A percentile compares a stretch with the other conserved stretches of the same genome.
Conservation (phyloP, 2,113 vertebrate species). For the Phainopepla nitens region DNA sequence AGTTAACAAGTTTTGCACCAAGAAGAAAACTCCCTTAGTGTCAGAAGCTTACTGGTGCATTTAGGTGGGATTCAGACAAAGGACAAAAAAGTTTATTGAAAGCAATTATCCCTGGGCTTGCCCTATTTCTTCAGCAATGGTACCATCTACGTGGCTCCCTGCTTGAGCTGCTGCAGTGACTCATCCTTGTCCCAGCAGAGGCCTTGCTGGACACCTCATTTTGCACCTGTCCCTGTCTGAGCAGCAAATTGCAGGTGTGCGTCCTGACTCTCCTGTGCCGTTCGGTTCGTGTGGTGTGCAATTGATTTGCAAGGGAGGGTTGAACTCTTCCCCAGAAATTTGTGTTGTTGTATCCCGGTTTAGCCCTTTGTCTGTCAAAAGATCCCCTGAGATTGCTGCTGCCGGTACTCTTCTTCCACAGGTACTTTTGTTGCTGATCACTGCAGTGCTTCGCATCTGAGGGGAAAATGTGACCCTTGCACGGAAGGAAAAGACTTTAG, state of each 20-base stretch:
- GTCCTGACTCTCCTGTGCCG: accelerated
- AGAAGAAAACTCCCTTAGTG: not conserved
- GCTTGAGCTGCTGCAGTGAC: accelerated
- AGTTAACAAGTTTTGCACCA: not conserved
- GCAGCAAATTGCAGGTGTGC: accelerated
- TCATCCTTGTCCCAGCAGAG: accelerated
- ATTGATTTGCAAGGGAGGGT: accelerated
- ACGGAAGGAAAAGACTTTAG: not conserved
- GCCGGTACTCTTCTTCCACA: not conserved
- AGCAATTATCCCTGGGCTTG: not conserved
- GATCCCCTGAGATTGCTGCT: not conserved
- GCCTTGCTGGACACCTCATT: accelerated
- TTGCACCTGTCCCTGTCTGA: not conserved
- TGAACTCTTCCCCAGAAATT: not conserved
- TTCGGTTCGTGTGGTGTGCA: accelerated
- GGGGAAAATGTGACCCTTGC: not conserved
- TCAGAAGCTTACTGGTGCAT: accelerated
- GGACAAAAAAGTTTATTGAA: not conserved
- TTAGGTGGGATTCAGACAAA: not conserved
- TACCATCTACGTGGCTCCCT: accelerated
- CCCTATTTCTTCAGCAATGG: not conserved
- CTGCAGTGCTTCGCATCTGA: not conserved
- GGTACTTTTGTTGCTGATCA: not conserved
- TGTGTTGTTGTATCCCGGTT: not conserved
- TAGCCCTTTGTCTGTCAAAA: not conserved